A percentile compares a stretch with the other conserved stretches of the same genome.
phyloP scores from a whole-genome alignment of 1,140 invertebrate genomes.

The Sarcophaga peregrina region DNA sequence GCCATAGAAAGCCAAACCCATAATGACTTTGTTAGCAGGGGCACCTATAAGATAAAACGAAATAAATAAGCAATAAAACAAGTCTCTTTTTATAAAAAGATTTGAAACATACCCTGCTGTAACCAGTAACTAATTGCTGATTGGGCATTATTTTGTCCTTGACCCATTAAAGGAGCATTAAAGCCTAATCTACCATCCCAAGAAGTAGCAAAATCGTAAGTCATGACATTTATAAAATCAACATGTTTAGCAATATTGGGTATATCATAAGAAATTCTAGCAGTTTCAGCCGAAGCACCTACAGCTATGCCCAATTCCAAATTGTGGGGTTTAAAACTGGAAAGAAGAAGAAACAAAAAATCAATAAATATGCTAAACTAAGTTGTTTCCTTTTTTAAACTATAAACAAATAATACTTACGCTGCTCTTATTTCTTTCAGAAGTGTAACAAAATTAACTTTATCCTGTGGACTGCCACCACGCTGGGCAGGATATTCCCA shows the following conservation, averaged over 20 bases:
- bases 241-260: constrained; percentile 68
- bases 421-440: constrained; percentile 68
- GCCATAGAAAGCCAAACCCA: constrained; percentile 79
- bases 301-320: constrained; percentile 74
- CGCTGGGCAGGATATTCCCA: constrained; percentile 74
- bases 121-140: constrained; percentile 73
- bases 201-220: constrained; percentile 78
- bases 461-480: constrained; percentile 68
- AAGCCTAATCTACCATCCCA: constrained; percentile 72
- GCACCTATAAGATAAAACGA: constrained; percentile 62
- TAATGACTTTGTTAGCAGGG: constrained; percentile 73
- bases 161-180: constrained; percentile 71
- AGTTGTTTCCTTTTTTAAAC: background rate
- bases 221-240: constrained; percentile 75
- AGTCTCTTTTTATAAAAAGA: no score
- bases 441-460: constrained; percentile 68
- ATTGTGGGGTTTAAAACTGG: background rate
- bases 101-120: constrained; percentile 58
- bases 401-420: constrained; percentile 54
- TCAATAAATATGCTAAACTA: background rate
- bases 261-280: constrained; percentile 73
- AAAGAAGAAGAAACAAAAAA: constrained; percentile 6
- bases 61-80: background rate
- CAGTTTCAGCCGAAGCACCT: constrained; percentile 68
- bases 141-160: constrained; percentile 60